Percentiles rank a stretch among this genome's conserved stretches.
Conservation (phyloP, 2,888 invertebrate species). For the Luperina nickerlii region DNA sequence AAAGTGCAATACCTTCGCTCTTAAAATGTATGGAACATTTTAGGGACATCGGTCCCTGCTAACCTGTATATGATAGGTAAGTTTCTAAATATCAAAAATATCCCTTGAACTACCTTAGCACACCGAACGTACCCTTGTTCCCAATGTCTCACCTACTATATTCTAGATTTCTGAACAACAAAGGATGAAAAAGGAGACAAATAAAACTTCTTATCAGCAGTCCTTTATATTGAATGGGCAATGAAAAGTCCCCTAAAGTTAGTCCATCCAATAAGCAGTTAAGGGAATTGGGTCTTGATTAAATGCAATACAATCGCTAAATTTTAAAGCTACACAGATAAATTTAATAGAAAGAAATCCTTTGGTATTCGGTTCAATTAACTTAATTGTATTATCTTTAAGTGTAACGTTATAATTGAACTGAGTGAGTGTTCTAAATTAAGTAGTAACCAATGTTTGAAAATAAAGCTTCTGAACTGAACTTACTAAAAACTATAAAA, state of each 20-base stretch:
- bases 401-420: conserved; percentile 35
- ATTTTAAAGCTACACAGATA: conserved; percentile 35
- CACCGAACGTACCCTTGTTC: neutral
- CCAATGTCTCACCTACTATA: neutral
- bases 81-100: neutral
- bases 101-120: neutral
- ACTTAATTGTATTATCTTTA: conserved; percentile 31
- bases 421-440: neutral
- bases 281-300: conserved; percentile 44
- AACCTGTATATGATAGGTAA: neutral
- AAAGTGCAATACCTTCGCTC: neutral
- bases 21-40: neutral
- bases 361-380: conserved; percentile 29
- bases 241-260: neutral
- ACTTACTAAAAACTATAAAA: neutral
- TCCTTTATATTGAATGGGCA: conserved; percentile 6
- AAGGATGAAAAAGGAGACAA: neutral
- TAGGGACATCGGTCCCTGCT: neutral
- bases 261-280: conserved; percentile 49
- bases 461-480: conserved; percentile 4
- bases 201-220: conserved; percentile 24
- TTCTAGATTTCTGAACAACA: conserved; percentile 1
- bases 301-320: conserved; percentile 15
- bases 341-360: conserved; percentile 29
- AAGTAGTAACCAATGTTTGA: neutral